Percentiles rank a stretch among this genome's conserved stretches.
Conservation (phyloP, 1,140 invertebrate species). For the Cheumatopsyche charites region DNA sequence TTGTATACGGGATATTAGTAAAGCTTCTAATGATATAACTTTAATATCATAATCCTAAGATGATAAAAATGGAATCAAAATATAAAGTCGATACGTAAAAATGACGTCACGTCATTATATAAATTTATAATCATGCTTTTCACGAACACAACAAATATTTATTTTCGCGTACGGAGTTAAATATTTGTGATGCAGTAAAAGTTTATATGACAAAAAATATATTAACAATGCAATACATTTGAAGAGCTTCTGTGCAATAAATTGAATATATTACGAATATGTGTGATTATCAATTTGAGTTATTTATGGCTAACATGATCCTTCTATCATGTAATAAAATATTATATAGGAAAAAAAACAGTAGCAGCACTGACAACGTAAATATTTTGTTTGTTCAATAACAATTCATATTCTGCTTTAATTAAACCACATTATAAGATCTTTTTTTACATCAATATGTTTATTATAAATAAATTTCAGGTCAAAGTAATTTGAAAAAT, state of each 20-base stretch:
- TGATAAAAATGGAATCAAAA: background rate
- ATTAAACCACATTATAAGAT: no score
- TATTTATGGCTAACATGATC: constrained; percentile 4
- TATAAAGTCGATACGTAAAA: background rate
- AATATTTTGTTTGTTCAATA: constrained; percentile 9
- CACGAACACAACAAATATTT: no score
- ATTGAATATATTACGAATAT: background rate
- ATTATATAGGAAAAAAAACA: background rate
- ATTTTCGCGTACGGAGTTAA: no score
- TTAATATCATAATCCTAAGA: constrained; percentile 30
- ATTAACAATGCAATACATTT: background rate
- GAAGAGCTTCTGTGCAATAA: background rate
- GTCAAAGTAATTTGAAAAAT: no score
- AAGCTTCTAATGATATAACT: constrained; percentile 15
- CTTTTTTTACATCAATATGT: no score
- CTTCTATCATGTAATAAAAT: background rate
- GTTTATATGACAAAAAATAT: no score
- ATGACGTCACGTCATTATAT: background rate
- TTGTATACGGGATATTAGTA: no score
- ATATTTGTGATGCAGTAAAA: no score
- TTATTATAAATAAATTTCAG: no score
- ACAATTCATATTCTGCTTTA: background rate
- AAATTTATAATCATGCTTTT: no score
- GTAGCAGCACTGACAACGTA: background rate
- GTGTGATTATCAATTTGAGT: background rate